Conservation (phyloP, 1,140 invertebrate species). For the Drosophila truncata region DNA sequence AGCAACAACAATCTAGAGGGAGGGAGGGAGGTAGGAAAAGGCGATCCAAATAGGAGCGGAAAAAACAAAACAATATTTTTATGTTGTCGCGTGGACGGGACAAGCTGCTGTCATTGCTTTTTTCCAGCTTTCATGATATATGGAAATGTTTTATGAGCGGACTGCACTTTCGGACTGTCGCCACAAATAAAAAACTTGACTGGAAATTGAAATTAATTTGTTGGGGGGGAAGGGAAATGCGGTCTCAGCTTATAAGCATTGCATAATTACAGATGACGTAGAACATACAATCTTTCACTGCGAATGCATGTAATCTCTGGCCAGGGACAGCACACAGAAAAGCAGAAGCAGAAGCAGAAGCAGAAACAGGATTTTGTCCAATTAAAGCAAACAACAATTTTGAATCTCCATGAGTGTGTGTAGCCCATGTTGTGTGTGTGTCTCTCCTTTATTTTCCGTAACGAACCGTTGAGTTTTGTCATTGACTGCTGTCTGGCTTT, state of each 20-base stretch:
- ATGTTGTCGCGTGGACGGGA: slow-evolving; percentile 40
- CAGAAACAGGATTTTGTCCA: slow-evolving; percentile 57
- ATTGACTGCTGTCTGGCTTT: slow-evolving; percentile 53
- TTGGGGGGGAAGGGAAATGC: slow-evolving; percentile 15
- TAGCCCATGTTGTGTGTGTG: slow-evolving; percentile 4
- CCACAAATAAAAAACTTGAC: slow-evolving; percentile 47
- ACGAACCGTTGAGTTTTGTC: slow-evolving; percentile 67
- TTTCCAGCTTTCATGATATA: slow-evolving; percentile 31
- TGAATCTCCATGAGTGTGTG: neutral
- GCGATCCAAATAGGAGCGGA: slow-evolving; percentile 12
- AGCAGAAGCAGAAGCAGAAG: neutral
- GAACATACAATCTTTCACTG: slow-evolving; percentile 37
- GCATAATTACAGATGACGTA: slow-evolving; percentile 74
- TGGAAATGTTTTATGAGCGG: slow-evolving; percentile 49
- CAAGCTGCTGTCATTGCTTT: slow-evolving; percentile 35
- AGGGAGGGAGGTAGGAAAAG: slow-evolving; percentile 1
- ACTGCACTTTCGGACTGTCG: slow-evolving; percentile 49
- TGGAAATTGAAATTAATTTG: slow-evolving; percentile 79
- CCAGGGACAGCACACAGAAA: neutral
- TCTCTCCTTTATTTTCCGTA: slow-evolving; percentile 35
- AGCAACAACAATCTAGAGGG: slow-evolving; percentile 12
- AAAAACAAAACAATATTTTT: slow-evolving; percentile 43
- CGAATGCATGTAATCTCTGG: slow-evolving; percentile 20
- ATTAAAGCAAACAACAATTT: slow-evolving; percentile 61
- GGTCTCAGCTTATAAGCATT: slow-evolving; percentile 38